Evolutionary conservation across 2,113 vertebrate species (phyloP).

Genomic region (Dasyurus viverrinus): DNA sequence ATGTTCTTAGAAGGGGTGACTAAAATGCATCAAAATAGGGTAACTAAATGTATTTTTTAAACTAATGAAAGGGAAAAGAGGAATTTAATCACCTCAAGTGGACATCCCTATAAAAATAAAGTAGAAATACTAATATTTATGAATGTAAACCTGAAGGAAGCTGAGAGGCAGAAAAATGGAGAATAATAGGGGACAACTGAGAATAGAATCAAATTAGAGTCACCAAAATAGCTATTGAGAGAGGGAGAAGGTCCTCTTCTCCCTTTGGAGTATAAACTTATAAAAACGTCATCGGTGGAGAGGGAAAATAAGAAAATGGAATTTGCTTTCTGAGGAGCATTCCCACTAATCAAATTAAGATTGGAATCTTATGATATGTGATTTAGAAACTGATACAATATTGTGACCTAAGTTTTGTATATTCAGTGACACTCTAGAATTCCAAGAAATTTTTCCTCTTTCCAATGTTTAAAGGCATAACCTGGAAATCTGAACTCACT

Average conservation of each 20-base stretch:
- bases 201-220: not conserved
- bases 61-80: not conserved
- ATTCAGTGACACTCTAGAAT: not conserved
- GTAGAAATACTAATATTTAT: not conserved
- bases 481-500: not conserved
- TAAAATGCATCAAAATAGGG: not conserved
- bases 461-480: not conserved
- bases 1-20: not conserved
- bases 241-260: not conserved
- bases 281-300: not conserved
- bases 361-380: not conserved
- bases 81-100: not conserved
- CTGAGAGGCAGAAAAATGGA: not conserved
- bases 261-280: not conserved
- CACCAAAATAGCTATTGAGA: not conserved
- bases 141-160: not conserved
- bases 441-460: not conserved
- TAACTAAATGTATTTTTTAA: not conserved
- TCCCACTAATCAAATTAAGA: not conserved
- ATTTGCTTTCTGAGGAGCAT: not conserved
- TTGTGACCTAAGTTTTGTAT: not conserved
- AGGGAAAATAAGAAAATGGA: not conserved
- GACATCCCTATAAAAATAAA: not conserved
- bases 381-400: not conserved
- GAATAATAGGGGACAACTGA: not conserved